phyloP scores from a whole-genome alignment of 2,113 vertebrate species.

The Lota lota region DNA sequence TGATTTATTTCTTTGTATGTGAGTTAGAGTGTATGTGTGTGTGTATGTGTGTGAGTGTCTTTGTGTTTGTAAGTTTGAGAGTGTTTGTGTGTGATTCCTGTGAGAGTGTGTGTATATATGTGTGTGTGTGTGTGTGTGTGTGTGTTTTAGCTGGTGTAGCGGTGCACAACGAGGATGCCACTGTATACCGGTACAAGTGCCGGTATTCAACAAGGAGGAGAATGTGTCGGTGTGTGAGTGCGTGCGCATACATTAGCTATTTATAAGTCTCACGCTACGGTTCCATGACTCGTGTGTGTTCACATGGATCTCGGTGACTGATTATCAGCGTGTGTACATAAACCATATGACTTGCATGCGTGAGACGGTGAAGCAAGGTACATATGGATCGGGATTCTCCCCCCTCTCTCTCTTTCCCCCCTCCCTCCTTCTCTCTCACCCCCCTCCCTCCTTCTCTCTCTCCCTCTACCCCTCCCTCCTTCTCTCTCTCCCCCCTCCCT shows the following conservation, averaged over 20 bases:
- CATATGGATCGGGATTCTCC: constrained; percentile 16
- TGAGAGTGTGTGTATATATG: background rate
- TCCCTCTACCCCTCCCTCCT: too few species aligned
- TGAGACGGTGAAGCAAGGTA: background rate
- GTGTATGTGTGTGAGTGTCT: too few species aligned
- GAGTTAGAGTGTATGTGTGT: too few species aligned
- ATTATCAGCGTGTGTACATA: background rate
- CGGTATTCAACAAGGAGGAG: background rate
- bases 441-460: too few species aligned
- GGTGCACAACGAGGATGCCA: too few species aligned
- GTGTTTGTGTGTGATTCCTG: too few species aligned
- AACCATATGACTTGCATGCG: background rate
- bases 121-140: background rate
- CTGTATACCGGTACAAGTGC: background rate
- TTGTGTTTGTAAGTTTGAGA: too few species aligned
- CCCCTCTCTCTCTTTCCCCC: too few species aligned
- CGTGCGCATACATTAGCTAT: background rate
- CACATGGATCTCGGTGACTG: background rate
- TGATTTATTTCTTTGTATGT: too few species aligned
- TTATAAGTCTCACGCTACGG: background rate
- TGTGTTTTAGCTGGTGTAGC: background rate
- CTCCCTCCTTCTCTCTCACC: too few species aligned
- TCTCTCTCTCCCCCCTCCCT: too few species aligned
- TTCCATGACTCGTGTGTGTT: background rate
- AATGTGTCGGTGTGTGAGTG: background rate